These are phyloP conservation scores for Perca fluviatilis DNA, from an alignment of 2,113 vertebrate species.

Conservation along the genomic window DNA sequence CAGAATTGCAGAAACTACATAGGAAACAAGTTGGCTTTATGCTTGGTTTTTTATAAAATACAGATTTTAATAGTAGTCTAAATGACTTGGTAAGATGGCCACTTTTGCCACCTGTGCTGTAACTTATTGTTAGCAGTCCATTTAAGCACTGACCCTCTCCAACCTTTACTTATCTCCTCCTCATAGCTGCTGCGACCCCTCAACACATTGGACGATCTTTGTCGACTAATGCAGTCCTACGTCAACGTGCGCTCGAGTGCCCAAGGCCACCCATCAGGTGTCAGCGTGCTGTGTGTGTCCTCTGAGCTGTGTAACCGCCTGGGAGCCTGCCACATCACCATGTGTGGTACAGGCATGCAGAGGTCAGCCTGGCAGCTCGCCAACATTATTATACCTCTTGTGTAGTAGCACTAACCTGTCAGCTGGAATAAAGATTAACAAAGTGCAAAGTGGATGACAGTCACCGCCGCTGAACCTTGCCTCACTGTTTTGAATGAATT, in stretches of 20 bases:
- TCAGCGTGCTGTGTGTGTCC: constrained; percentile 91
- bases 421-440: constrained; percentile 35
- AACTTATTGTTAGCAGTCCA: background rate
- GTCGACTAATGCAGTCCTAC: constrained; percentile 94
- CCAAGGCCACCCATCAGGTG: constrained; percentile 84
- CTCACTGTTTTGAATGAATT: constrained; percentile 12
- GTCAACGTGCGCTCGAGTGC: constrained; percentile 82
- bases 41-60: background rate
- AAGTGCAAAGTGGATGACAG: constrained; percentile 6
- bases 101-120: background rate
- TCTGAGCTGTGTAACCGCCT: constrained; percentile 97
- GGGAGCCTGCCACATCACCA: constrained; percentile 94
- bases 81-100: constrained; percentile 40
- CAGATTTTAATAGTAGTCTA: background rate
- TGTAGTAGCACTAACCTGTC: constrained; percentile 32
- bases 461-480: constrained; percentile 14
- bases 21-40: background rate
- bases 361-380: constrained; percentile 83
- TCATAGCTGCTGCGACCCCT: constrained; percentile 94
- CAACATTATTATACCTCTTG: constrained; percentile 5
- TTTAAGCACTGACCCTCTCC: constrained; percentile 18
- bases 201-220: constrained; percentile 97
- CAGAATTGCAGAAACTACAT: background rate
- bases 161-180: constrained; percentile 11
- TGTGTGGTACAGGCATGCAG: constrained; percentile 97